A percentile compares a stretch with the other conserved stretches of the same genome.
Evolutionary conservation across 2,797 vertebrate species (phyloP).

Genomic region (Pipistrellus pipistrellus): DNA sequence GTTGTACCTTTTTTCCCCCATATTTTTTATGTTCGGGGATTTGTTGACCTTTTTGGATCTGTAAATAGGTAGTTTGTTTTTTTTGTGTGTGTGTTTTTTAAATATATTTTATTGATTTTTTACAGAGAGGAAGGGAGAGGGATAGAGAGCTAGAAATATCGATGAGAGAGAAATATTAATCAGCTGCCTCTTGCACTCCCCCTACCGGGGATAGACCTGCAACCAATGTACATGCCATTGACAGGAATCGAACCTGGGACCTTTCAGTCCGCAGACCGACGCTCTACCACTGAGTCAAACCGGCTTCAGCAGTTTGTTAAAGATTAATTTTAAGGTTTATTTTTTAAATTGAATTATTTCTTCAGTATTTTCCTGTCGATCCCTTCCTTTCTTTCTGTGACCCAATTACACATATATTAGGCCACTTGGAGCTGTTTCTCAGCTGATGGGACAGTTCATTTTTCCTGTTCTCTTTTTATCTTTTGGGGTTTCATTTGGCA

Average conservation of each 20-base stretch:
- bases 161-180: too few species aligned
- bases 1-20: neutral
- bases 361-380: neutral
- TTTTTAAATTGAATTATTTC: neutral
- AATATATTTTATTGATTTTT: too few species aligned
- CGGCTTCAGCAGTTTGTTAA: neutral
- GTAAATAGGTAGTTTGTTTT: too few species aligned
- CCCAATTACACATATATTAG: neutral
- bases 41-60: constrained; percentile 12
- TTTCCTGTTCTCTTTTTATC: neutral
- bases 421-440: neutral
- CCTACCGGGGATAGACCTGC: too few species aligned
- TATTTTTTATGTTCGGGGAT: neutral
- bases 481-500: neutral
- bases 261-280: too few species aligned
- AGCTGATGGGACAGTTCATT: neutral
- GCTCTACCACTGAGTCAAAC: too few species aligned
- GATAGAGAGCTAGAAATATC: too few species aligned
- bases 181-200: too few species aligned
- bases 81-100: too few species aligned
- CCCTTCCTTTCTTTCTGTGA: neutral
- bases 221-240: too few species aligned
- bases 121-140: too few species aligned
- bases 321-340: neutral
- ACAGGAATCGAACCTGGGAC: too few species aligned